phyloP scores from a whole-genome alignment of 2,797 vertebrate species.

The Coracias cyanogaster region DNA sequence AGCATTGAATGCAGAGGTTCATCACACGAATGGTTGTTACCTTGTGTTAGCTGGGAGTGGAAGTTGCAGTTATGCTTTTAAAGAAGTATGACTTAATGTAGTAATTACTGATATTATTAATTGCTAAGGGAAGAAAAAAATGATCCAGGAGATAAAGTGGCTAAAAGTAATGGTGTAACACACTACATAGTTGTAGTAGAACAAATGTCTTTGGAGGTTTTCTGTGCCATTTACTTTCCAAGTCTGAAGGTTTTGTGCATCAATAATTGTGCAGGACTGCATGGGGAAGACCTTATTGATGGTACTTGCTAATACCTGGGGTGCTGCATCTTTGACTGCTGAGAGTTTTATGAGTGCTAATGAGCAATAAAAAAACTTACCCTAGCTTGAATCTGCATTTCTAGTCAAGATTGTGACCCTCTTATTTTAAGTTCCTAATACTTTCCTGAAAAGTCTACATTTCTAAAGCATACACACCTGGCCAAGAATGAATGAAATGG shows the following conservation, averaged over 20 bases:
- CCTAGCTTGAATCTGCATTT: not conserved
- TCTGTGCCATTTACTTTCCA: not conserved
- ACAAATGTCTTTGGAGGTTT: not conserved
- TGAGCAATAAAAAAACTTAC: not conserved
- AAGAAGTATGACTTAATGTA: slow-evolving; percentile 6
- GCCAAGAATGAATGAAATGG: not conserved
- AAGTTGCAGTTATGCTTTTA: slow-evolving; percentile 11
- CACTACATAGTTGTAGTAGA: rapidly evolving
- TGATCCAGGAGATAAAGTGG: not conserved
- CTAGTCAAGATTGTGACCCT: not conserved
- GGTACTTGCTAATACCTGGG: not conserved
- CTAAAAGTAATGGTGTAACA: not conserved
- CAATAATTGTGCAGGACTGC: not conserved
- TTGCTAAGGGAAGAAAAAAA: not conserved
- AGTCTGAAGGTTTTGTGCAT: not conserved
- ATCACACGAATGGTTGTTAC: not conserved
- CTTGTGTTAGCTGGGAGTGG: not conserved
- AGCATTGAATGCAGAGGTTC: not conserved
- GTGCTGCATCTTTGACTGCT: not conserved
- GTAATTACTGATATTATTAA: slow-evolving; percentile 46
- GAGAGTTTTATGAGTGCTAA: not conserved
- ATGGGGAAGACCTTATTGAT: not conserved
- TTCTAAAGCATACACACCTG: not conserved
- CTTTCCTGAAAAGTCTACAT: not conserved
- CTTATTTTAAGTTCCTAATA: not conserved